A percentile compares a stretch with the other conserved stretches of the same genome.
These are phyloP conservation scores for Leptoteleia sp. DNA, from an alignment of 1,140 invertebrate species.

Conservation along the genomic window DNA sequence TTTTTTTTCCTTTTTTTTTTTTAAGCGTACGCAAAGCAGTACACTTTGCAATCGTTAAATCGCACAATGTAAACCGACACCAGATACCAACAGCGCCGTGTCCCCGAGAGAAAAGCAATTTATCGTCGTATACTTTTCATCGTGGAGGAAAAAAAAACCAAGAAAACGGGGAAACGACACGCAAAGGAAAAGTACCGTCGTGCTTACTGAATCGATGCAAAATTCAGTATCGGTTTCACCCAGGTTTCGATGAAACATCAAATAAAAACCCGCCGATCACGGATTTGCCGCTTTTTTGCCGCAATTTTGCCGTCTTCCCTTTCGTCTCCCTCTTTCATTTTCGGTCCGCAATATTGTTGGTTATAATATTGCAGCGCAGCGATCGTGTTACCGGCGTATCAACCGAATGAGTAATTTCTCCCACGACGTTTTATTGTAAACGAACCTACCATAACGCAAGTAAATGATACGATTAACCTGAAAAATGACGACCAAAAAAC, in stretches of 20 bases:
- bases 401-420: conserved; percentile 16
- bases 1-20: conserved; percentile 30
- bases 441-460: conserved; percentile 9
- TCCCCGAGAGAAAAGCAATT: conserved; percentile 24
- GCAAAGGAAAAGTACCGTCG: background rate
- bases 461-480: conserved; percentile 43
- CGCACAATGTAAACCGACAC: conserved; percentile 43
- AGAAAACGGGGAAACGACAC: background rate
- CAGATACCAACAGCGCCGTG: conserved; percentile 21
- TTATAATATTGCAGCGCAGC: background rate
- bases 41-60: conserved; percentile 38
- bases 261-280: too few relatives aligned
- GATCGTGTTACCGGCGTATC: conserved; percentile 42
- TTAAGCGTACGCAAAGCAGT: conserved; percentile 11
- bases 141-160: conserved; percentile 2
- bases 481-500: conserved; percentile 19
- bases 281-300: too few relatives aligned
- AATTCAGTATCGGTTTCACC: too few relatives aligned
- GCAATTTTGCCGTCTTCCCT: too few relatives aligned
- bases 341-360: too few relatives aligned
- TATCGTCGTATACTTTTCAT: conserved; percentile 16
- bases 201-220: too few relatives aligned
- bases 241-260: too few relatives aligned
- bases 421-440: conserved; percentile 19
- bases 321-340: too few relatives aligned